phyloP scores from a whole-genome alignment of 2,113 vertebrate species.

The Tenebrosternarchus preto region DNA sequence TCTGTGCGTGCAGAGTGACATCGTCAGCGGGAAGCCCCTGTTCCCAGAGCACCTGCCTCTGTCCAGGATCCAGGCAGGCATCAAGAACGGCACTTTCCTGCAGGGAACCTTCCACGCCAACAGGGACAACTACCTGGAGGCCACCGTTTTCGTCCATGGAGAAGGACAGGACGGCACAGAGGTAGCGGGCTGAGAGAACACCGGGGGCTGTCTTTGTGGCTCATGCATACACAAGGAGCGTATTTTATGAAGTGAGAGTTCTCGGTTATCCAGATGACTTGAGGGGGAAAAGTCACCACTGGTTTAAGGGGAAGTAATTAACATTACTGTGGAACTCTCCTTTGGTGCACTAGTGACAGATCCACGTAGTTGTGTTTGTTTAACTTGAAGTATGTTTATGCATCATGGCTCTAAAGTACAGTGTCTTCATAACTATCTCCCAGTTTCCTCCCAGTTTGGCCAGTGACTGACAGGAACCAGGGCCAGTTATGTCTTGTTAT shows the following conservation, averaged over 20 bases:
- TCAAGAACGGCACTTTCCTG: conserved; percentile 86
- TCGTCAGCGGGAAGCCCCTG: conserved; percentile 84
- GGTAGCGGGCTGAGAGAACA: conserved; percentile 59
- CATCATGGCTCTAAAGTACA: too few species aligned
- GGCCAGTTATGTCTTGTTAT: too few species aligned
- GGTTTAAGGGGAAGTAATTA: too few species aligned
- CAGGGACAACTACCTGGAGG: conserved; percentile 97
- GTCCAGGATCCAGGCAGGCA: conserved; percentile 90
- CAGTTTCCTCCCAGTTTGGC: too few species aligned
- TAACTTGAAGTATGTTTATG: too few species aligned
- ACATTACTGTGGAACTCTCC: too few species aligned
- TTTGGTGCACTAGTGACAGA: too few species aligned
- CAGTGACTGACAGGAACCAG: too few species aligned
- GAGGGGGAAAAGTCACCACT: too few species aligned
- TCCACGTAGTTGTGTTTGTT: too few species aligned
- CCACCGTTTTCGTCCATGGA: conserved; percentile 90
- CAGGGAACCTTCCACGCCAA: conserved; percentile 93
- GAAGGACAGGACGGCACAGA: conserved; percentile 85
- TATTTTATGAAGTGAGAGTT: neutral
- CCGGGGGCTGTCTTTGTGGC: neutral
- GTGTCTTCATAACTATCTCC: too few species aligned
- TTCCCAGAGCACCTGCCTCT: conserved; percentile 93
- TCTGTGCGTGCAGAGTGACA: conserved; percentile 79
- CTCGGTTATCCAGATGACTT: too few species aligned
- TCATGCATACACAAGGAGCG: neutral